Conservation (phyloP, 2,797 vertebrate genomes). For the Peromyscus nudipes region DNA sequence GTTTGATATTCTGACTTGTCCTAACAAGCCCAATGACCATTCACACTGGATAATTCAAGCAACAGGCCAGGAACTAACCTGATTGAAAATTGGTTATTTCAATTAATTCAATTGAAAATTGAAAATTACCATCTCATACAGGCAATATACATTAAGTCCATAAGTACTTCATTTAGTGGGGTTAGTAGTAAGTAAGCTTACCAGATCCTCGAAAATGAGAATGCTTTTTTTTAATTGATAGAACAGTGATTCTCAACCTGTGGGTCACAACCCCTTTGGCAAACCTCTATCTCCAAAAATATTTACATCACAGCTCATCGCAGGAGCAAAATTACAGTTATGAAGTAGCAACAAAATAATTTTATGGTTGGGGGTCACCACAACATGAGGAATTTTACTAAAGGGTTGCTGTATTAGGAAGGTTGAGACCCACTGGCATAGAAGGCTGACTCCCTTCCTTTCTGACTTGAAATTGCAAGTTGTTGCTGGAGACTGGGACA, state of each 20-base stretch:
- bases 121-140: too few relatives aligned
- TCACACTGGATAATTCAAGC: conserved; percentile 8
- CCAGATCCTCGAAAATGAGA: not conserved
- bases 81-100: too few relatives aligned
- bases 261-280: not conserved
- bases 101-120: too few relatives aligned
- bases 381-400: not conserved
- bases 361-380: too few relatives aligned
- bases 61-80: not conserved
- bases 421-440: not conserved
- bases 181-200: not conserved
- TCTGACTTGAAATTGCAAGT: not conserved
- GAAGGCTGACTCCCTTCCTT: not conserved
- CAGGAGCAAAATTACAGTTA: not conserved
- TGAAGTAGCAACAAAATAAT: not conserved
- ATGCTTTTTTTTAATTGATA: not conserved
- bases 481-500: not conserved
- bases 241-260: not conserved
- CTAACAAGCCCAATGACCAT: not conserved
- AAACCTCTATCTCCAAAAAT: not conserved
- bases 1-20: not conserved
- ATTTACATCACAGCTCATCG: not conserved
- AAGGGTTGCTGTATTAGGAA: not conserved
- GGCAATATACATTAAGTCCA: too few relatives aligned
- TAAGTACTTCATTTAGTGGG: not conserved